These are phyloP conservation scores for Balearica regulorum DNA, from an alignment of 2,797 vertebrate species.

Conservation along the genomic window DNA sequence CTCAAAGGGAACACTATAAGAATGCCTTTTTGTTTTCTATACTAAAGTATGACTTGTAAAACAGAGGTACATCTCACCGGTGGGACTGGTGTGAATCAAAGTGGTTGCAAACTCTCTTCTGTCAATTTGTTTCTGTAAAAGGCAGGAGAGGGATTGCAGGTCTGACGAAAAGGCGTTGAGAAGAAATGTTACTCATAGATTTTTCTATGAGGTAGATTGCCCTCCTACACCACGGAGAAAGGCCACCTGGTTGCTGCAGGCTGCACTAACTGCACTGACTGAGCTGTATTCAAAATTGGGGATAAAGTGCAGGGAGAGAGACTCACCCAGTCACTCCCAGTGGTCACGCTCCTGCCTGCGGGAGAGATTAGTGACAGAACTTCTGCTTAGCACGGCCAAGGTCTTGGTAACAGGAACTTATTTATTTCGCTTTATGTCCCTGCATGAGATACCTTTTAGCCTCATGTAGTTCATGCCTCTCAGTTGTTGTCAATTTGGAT, in stretches of 20 bases:
- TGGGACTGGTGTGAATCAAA: neutral
- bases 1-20: neutral
- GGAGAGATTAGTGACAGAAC: neutral
- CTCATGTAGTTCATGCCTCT: neutral
- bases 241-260: neutral
- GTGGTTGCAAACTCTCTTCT: neutral
- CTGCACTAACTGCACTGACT: neutral
- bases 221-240: neutral
- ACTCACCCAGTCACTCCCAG: neutral
- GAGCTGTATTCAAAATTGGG: neutral
- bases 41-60: neutral
- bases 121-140: neutral
- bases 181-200: neutral
- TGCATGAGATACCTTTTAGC: neutral
- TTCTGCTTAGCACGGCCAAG: neutral
- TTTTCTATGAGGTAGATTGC: neutral
- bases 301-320: neutral
- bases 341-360: neutral
- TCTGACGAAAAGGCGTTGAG: neutral
- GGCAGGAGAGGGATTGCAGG: neutral
- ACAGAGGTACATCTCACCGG: neutral
- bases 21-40: neutral
- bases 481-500: neutral
- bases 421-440: neutral
- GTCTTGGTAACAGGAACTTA: neutral